phyloP scores from a whole-genome alignment of 2,888 invertebrate genomes.

The Dicranocentrus wangi region DNA sequence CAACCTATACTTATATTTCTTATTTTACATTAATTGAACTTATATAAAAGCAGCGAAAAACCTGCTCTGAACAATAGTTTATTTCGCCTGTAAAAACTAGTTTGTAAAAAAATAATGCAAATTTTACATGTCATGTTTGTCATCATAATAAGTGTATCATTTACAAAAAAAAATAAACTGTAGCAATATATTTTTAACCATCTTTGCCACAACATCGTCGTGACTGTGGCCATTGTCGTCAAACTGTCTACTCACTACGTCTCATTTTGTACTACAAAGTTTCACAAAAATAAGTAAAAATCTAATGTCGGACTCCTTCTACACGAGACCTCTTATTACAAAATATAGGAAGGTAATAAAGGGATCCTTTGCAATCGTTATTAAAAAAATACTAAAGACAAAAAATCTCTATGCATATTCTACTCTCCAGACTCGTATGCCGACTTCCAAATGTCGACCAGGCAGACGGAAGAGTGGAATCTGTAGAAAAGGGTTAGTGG shows the following conservation, averaged over 20 bases:
- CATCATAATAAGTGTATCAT: neutral
- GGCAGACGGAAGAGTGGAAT: constrained; percentile 86
- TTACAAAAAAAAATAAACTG: neutral
- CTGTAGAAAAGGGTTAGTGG: constrained; percentile 86
- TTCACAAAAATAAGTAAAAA: constrained; percentile 38
- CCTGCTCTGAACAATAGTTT: no score
- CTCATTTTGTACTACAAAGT: constrained; percentile 47
- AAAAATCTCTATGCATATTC: neutral
- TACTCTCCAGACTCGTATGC: constrained; percentile 78
- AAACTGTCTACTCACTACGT: no score
- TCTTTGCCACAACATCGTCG: no score
- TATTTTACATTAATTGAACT: no score
- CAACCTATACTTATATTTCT: neutral
- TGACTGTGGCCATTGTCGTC: no score
- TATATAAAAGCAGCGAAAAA: no score
- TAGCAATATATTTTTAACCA: neutral
- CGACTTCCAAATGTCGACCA: constrained; percentile 86
- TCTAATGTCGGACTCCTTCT: no score
- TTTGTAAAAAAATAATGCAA: no score
- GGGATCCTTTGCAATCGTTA: neutral
- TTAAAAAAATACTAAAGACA: neutral
- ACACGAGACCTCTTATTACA: neutral
- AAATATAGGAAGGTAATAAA: no score
- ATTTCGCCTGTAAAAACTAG: no score
- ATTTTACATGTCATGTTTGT: no score